Evolutionary conservation across 2,113 vertebrate genomes (phyloP).

Genomic region (Spheniscus mendiculus): DNA sequence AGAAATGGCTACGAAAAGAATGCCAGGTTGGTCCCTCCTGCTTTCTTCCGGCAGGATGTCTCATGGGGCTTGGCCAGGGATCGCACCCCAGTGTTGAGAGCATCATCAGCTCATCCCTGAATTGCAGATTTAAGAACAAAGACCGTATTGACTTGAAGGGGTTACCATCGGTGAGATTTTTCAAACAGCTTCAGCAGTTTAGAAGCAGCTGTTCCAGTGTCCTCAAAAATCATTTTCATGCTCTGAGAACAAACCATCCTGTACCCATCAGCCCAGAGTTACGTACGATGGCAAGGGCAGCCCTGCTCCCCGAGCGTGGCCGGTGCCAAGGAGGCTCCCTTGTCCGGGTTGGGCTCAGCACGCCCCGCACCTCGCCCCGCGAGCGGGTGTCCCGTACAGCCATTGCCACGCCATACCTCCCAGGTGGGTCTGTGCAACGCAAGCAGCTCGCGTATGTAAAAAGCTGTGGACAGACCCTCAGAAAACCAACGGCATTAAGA

Average conservation of each 20-base stretch:
- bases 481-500: neutral
- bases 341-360: neutral
- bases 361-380: rapidly evolving
- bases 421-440: neutral
- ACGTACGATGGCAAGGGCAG: neutral
- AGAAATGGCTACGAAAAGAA: neutral
- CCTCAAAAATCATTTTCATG: neutral
- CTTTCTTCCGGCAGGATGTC: neutral
- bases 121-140: neutral
- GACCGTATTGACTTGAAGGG: neutral
- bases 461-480: neutral
- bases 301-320: neutral
- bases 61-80: neutral
- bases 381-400: neutral
- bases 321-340: neutral
- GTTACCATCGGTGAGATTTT: neutral
- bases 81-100: neutral
- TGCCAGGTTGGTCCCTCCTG: neutral
- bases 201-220: neutral
- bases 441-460: rapidly evolving
- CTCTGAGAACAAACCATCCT: neutral
- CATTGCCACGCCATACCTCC: neutral
- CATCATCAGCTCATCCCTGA: neutral
- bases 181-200: neutral
- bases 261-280: neutral